Base-by-base conservation (phyloP, 2,888 invertebrate species). In the Synergus japonicus region DNA sequence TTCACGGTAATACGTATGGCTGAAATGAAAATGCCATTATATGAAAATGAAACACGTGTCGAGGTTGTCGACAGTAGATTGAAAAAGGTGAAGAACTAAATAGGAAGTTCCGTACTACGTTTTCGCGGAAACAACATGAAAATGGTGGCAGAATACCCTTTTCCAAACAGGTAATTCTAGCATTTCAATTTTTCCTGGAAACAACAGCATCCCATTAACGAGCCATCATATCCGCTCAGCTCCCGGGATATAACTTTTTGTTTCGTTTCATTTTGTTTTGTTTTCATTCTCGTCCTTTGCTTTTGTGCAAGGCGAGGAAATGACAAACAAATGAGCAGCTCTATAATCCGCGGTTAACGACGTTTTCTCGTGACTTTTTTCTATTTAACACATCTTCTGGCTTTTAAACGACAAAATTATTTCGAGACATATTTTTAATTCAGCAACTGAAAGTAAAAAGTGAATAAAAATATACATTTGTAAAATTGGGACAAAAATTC, bases 301-400 rank as follows among this genome's bases (percentile, higher is more conserved):
- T 89, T 89, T 87, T 86, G 86, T 85, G 88, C 88, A 84, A 86
- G 88, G 88, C 87, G 88, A 91, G 91, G 91, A 91, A 90, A 91
- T 91, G 91, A 91, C 90, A 91, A 91, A 91, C 91, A 91, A 91
- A 91, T 90, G 91, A 91, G 89, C 88, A 85, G 82, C 78, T 82
- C 83, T 80, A 78, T 83, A 22, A 22, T 29, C 22, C 22, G 22
- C n/a, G 15, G 54, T n/a, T 54, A 54, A n/a, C 15, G 54, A 54
- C 22, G 54, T 54, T 54, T 54, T 54, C 15, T n/a, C 4, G 15
- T 5, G 13, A 49, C 15, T 4, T 49, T 49, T 49, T 49, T 29
- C 15, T 49, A 5, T 49, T 49, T 15, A 49, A 49, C 15, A 49
- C 15, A 49, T 15, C 15, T 49, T 49, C 46, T 22, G 22, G 2